A percentile compares a stretch with the other conserved stretches of the same genome.
Conservation (phyloP, 2,888 invertebrate genomes). For the Drosophila anomelani region DNA sequence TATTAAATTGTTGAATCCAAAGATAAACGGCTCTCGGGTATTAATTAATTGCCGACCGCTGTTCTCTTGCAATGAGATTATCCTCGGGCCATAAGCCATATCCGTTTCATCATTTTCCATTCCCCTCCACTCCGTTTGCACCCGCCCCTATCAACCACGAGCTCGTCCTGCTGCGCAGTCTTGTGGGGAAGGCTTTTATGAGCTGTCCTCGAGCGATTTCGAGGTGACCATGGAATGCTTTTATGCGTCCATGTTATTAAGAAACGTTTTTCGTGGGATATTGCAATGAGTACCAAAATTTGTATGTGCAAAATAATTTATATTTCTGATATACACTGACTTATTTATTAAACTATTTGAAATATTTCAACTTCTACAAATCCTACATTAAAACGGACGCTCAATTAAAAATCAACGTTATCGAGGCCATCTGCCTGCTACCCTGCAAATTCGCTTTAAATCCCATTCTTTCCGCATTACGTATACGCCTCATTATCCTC, state of each 20-base stretch:
- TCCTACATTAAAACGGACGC: not conserved
- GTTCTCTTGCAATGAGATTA: slow-evolving; percentile 10
- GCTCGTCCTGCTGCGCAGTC: slow-evolving; percentile 15
- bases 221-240: slow-evolving; percentile 38
- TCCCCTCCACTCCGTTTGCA: not conserved
- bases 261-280: slow-evolving; percentile 1
- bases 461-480: slow-evolving; percentile 27
- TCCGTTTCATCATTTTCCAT: slow-evolving; percentile 10
- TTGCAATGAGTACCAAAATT: not conserved
- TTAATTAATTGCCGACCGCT: slow-evolving; percentile 31
- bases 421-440: not conserved
- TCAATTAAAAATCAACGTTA: not conserved
- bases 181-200: slow-evolving; percentile 31
- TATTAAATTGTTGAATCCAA: slow-evolving; percentile 24
- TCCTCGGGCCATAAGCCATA: slow-evolving; percentile 20
- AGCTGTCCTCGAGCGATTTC: slow-evolving; percentile 35
- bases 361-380: not conserved
- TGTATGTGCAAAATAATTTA: not conserved
- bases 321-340: not conserved
- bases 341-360: not conserved
- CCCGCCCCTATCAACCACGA: not conserved
- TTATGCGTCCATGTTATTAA: slow-evolving; percentile 26
- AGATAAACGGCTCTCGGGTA: slow-evolving; percentile 21
- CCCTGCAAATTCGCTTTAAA: slow-evolving; percentile 14
- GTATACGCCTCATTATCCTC: slow-evolving; percentile 51